Base-by-base conservation (phyloP, 2,113 vertebrate genomes). In the Platycercus adscitus region DNA sequence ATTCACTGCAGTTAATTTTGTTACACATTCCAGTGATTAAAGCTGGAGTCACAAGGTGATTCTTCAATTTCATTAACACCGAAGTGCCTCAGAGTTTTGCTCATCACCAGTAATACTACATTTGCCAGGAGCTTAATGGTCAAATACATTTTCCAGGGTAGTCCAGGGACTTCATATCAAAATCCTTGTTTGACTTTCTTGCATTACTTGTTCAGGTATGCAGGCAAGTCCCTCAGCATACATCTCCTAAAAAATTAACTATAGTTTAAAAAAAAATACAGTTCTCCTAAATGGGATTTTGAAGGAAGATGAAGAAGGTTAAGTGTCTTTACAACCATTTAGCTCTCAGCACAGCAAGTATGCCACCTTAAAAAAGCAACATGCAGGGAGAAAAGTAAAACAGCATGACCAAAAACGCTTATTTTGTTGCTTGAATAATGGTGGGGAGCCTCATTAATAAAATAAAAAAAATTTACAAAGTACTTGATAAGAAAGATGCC, bases 61-160 rank as follows among this genome's bases (percentile, higher is more conserved):
- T 56, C 86, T 92, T 88, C 43, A 86, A 68, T 83, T 87, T 96
- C 72, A 75, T 97, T 94, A 95, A 73, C 64, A 64, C 58, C 41
- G 55, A 50, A 96, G 21, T 12, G 52, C 76, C 68, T 81, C 24
- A 50, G 77, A 60, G 50, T 76, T 70, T 72, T 65, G 68, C 44
- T 95, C 75, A 76, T 55, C 39, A 85, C 52, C 80, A 86, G 11
- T 52, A 82, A 69, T 49, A 87, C 21, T 31, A 73, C 37, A 80
- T 69, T 79, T 60, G 13, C 81, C 52, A 69, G 18, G 19, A 92
- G 18, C 78, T 64, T 94, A 53, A 66, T 78, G 76, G 93, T 78
- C 79, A 78, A 81, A 92, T 80, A 76, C 49, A 50, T 92, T 70
- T 89, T 92, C 49, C 85, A 91, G 39, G 15, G 37, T 31, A 79